Evolutionary conservation across 2,113 vertebrate genomes (phyloP).

Genomic region (Pachypanchax playfairii): DNA sequence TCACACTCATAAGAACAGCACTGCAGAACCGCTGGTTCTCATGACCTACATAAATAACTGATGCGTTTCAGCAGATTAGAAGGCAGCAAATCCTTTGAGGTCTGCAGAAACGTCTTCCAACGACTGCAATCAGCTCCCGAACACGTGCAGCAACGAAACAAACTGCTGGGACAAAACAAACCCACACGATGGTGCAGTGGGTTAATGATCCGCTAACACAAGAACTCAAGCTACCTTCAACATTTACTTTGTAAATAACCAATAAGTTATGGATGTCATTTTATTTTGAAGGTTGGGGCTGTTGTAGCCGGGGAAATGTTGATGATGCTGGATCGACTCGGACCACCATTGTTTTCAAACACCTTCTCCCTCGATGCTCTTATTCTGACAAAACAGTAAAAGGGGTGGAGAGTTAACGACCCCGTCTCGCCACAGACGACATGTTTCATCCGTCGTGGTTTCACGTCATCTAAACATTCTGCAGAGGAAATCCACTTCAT

Average conservation of each 20-base stretch:
- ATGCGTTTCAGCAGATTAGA: constrained; percentile 15
- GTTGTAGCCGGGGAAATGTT: neutral
- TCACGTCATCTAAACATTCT: too few species aligned
- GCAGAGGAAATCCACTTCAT: too few species aligned
- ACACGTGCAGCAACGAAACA: too few species aligned
- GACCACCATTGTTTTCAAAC: neutral
- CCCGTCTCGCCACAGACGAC: neutral
- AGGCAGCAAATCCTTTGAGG: constrained; percentile 15
- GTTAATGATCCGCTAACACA: too few species aligned
- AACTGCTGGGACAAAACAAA: too few species aligned
- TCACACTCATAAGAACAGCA: constrained; percentile 2
- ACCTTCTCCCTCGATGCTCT: neutral
- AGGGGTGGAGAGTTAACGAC: neutral
- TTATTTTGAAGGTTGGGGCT: neutral
- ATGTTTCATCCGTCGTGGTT: neutral
- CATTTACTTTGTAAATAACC: too few species aligned
- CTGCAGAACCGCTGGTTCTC: constrained; percentile 20
- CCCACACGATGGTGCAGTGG: too few species aligned
- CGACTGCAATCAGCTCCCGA: neutral
- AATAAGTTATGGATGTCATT: neutral
- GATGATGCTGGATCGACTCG: too few species aligned
- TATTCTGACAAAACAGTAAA: neutral
- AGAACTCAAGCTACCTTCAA: too few species aligned
- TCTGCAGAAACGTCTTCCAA: constrained; percentile 6
- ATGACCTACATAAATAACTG: constrained; percentile 32